Evolutionary conservation across 2,888 invertebrate species (phyloP), one percentile per base, ranked within the genome.

Genomic region (Drosophila conformis): DNA sequence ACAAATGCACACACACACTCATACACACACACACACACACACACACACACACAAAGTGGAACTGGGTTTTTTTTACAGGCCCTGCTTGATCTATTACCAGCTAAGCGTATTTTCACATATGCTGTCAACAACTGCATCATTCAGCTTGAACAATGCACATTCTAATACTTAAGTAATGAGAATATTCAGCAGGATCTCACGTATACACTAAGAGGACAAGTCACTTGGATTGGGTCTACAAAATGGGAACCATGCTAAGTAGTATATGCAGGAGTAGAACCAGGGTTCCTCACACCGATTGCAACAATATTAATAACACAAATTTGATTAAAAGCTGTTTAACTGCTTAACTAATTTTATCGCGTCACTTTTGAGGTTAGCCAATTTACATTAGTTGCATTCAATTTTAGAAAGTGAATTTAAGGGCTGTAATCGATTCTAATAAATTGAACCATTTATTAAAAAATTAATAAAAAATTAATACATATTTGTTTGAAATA

Each of bases 41-140:
- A 61, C 4, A 13, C n/a, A 48, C 38, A 25, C 42, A 57, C 29
- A 56, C 13, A 56, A 10, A 42, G 21, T 13, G 57, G 40, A 29
- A 40, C 15, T 38, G 42, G 36, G 8, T 13, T 21, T 35, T n/a
- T n/a, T 36, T 13, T 31, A 25, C 25, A 56, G 38, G 31, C 56
- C 56, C 54, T 40, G 31, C 61, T 40, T 40, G 64, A 63, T 64
- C 66, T 64, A 53, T 52, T 65, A 46, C 52, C 36, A 54, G 40
- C 69, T 61, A 70, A 70, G 71, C 59, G 42, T 65, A 57, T 67
- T 72, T 61, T 59, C 62, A 76, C 61, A 75, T 75, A 75, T 76
- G 71, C 54, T 54, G 42, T 59, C 59, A 59, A 59, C 69, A 69
- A 69, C 54, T 68, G 57, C 42, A 76, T 59, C 76, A 75, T 70